A percentile compares a stretch with the other conserved stretches of the same genome.
Conservation (phyloP, 1,140 invertebrate species). For the Rhyzopertha dominica region DNA sequence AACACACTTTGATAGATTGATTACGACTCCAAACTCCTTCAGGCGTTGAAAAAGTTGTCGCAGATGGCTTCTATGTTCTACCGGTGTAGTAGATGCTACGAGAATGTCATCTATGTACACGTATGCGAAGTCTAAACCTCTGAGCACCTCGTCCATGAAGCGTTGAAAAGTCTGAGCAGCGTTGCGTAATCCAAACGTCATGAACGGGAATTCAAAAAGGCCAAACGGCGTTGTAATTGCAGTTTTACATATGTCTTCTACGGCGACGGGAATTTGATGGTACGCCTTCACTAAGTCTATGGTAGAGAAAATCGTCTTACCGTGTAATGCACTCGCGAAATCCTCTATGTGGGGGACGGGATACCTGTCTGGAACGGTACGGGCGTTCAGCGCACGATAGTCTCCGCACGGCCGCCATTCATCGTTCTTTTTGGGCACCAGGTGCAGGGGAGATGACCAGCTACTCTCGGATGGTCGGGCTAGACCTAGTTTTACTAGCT, state of each 20-base stretch:
- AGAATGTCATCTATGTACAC: constrained; percentile 35
- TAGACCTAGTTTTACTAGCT: constrained; percentile 26
- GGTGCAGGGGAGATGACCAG: constrained; percentile 47
- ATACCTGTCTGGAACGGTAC: constrained; percentile 44
- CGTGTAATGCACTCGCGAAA: too few relatives aligned
- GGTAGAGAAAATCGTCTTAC: constrained; percentile 46
- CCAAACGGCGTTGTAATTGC: constrained; percentile 24
- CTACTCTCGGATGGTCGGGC: constrained; percentile 27
- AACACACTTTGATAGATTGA: constrained; percentile 38
- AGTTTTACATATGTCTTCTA: constrained; percentile 30
- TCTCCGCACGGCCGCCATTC: constrained; percentile 47
- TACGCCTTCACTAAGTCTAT: constrained; percentile 43
- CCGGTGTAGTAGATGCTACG: constrained; percentile 26
- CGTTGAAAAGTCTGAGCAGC: constrained; percentile 28
- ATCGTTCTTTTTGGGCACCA: constrained; percentile 45
- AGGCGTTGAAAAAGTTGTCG: constrained; percentile 30
- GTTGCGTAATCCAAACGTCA: constrained; percentile 23
- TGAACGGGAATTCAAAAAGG: constrained; percentile 26
- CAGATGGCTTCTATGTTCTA: constrained; percentile 33
- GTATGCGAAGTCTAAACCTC: constrained; percentile 20
- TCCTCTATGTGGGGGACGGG: too few relatives aligned
- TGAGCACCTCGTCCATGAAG: constrained; percentile 11
- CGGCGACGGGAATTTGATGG: constrained; percentile 41
- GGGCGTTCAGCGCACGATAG: constrained; percentile 46
- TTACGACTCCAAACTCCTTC: constrained; percentile 21